A percentile compares a stretch with the other conserved stretches of the same genome.
Evolutionary conservation across 2,113 vertebrate species (phyloP).

Genomic region (Dolichotis patagonum): DNA sequence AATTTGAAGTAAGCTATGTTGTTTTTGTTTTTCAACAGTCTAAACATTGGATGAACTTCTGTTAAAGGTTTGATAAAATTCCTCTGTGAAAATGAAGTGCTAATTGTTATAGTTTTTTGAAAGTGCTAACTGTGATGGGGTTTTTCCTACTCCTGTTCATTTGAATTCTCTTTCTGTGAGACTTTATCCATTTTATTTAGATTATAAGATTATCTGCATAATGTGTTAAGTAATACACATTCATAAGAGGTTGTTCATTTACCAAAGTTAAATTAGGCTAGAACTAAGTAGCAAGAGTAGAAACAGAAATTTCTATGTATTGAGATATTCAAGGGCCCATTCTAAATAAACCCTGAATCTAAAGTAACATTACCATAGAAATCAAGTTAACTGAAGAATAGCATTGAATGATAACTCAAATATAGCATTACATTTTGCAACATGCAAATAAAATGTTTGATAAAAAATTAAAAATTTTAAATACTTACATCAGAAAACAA

Average conservation of each 20-base stretch:
- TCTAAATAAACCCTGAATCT: background rate
- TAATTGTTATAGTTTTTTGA: background rate
- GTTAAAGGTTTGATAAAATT: background rate
- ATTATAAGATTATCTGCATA: background rate
- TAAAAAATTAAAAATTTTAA: background rate
- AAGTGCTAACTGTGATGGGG: background rate
- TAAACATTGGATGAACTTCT: background rate
- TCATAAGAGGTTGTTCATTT: background rate
- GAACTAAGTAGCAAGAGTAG: background rate
- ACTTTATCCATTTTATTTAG: background rate
- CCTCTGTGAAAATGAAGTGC: background rate
- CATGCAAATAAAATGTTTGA: background rate
- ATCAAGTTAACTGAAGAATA: background rate
- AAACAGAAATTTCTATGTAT: background rate
- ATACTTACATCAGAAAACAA: background rate
- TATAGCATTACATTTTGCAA: background rate
- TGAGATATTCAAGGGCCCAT: background rate
- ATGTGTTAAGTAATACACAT: background rate
- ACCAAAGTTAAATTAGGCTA: background rate
- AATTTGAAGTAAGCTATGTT: background rate
- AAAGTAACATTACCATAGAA: background rate
- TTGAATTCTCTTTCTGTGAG: background rate
- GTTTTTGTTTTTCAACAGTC: background rate
- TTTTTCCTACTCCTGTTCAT: background rate
- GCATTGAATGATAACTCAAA: background rate